Evolutionary conservation across 1,140 invertebrate species (phyloP).

Genomic region (Achroia grisella): DNA sequence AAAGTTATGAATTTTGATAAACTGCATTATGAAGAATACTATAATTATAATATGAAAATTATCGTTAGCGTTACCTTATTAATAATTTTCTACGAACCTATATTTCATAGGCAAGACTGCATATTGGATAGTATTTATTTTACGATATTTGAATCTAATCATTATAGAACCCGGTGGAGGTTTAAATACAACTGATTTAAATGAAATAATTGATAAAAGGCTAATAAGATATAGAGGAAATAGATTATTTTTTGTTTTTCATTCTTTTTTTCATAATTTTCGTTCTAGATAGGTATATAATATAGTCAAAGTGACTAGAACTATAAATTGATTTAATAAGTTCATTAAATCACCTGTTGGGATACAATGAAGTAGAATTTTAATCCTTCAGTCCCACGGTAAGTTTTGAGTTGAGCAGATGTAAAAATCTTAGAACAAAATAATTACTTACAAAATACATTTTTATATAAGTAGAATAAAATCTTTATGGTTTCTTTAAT

Average conservation of each 20-base stretch:
- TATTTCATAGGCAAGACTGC: too few relatives aligned
- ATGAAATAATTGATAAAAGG: background rate
- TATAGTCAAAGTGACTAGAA: conserved; percentile 21
- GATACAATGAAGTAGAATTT: conserved; percentile 9
- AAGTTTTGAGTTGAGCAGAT: conserved; percentile 68
- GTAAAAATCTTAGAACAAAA: conserved; percentile 64
- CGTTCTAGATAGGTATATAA: conserved; percentile 6
- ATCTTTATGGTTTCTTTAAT: conserved; percentile 32
- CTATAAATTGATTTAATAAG: conserved; percentile 9
- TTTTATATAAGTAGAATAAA: conserved; percentile 50
- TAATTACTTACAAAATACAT: conserved; percentile 66
- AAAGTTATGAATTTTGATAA: conserved; percentile 51
- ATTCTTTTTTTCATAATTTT: conserved; percentile 1
- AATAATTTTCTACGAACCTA: too few relatives aligned
- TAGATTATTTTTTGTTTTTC: background rate
- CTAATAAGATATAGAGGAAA: background rate
- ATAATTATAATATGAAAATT: conserved; percentile 25
- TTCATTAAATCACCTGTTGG: conserved; percentile 1
- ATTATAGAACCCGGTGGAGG: conserved; percentile 22
- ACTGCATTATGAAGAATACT: too few relatives aligned
- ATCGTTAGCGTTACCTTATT: too few relatives aligned
- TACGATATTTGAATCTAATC: conserved; percentile 21
- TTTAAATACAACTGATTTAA: conserved; percentile 1
- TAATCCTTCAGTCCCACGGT: conserved; percentile 42
- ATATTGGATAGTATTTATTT: conserved; percentile 5